These are phyloP conservation scores for Horisme vitalbata DNA, from an alignment of 2,888 invertebrate genomes.

Conservation along the genomic window DNA sequence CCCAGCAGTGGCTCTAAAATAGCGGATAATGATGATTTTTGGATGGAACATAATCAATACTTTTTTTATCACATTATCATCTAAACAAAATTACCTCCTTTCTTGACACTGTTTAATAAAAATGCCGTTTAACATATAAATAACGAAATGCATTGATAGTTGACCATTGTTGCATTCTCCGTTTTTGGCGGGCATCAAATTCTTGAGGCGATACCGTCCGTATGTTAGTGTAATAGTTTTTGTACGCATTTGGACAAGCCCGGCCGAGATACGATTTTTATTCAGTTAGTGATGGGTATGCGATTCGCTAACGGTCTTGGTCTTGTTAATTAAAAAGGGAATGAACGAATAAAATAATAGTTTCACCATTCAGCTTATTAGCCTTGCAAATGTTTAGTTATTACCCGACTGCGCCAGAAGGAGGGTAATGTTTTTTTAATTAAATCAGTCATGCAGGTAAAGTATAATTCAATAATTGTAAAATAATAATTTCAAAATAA, in stretches of 20 bases:
- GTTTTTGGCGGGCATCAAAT: slow-evolving; percentile 57
- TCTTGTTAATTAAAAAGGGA: background rate
- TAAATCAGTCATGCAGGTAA: too few relatives aligned
- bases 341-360: too few relatives aligned
- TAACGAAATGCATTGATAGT: slow-evolving; percentile 52
- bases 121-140: slow-evolving; percentile 36
- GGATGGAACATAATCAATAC: too few relatives aligned
- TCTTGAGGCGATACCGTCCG: slow-evolving; percentile 40
- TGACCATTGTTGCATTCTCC: slow-evolving; percentile 64
- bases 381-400: too few relatives aligned
- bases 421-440: too few relatives aligned
- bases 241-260: slow-evolving; percentile 28
- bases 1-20: too few relatives aligned
- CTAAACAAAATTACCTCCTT: background rate
- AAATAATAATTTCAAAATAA: too few relatives aligned
- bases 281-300: slow-evolving; percentile 18
- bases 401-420: too few relatives aligned
- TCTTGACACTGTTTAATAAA: slow-evolving; percentile 36
- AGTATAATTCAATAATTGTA: too few relatives aligned
- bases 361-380: too few relatives aligned
- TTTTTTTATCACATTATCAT: too few relatives aligned
- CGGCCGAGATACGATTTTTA: slow-evolving; percentile 27
- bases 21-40: too few relatives aligned
- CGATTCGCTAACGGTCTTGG: slow-evolving; percentile 3
- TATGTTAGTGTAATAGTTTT: slow-evolving; percentile 31